Evolutionary conservation across 2,797 vertebrate genomes (phyloP), one percentile per base, ranked within the genome.

Genomic region (Helostoma temminkii): DNA sequence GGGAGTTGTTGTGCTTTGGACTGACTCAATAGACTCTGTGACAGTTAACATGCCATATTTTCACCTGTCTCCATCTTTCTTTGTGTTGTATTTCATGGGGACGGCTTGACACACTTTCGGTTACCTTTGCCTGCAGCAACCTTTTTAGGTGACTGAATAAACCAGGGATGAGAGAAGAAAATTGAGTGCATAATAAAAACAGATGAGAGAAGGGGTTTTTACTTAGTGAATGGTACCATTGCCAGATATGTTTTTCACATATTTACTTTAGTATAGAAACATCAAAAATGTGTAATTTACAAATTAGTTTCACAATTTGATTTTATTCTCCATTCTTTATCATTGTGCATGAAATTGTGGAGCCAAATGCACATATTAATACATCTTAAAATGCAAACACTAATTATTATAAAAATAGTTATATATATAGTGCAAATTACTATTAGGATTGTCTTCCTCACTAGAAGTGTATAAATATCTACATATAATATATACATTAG

Each of bases 91-190:
- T 80, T 73, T 73, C 52, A 58, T 62, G 50, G 67, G 61, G 56
- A 45, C 25, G 59, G 32, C 22, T 45, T 10, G 11, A 9, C 24
- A 71, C 62, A 45, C 46, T 73, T 60, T 49, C 21, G 70, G 58
- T 78, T 73, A 60, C 66, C 43, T 43, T 52, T 1, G 43, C 54
- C 69, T 74, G 64, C 68, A 34, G 69, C 45, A 19, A 9, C n/a
- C 7, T 53, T 66, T 56, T 32, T 36, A 37, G 48, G 52, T 39
- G 24, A 46, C 46, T 39, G 47, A 73, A 24, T 30, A 53, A 62
- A 34, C 48, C 46, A 43, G 42, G 41, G 39, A 37, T 25, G 58
- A 60, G 1, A 49, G 45, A 25, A 19, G 21, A 28, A 55, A 21
- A 15, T 49, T 16, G 59, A 52, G 52, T 18, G 10, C 22, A 42